Evolutionary conservation across 2,888 invertebrate species (phyloP).

Genomic region (Antheraea assamensis): DNA sequence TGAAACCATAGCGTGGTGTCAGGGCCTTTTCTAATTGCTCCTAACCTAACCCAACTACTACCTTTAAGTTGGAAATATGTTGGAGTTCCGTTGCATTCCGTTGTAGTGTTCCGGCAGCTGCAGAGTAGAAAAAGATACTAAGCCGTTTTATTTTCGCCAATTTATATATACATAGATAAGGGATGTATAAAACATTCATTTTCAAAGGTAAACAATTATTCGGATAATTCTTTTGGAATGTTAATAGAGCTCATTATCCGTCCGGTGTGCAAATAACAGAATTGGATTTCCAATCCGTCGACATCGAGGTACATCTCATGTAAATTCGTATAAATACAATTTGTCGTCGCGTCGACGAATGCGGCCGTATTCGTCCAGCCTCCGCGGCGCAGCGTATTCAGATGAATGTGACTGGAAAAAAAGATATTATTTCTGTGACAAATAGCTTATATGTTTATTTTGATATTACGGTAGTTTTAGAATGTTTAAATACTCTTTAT

Average conservation of each 20-base stretch:
- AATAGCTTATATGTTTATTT: not conserved
- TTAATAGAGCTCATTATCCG: not conserved
- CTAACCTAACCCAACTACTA: too few relatives aligned
- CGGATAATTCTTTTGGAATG: not conserved
- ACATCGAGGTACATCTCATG: not conserved
- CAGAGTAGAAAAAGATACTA: too few relatives aligned
- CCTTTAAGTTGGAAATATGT: too few relatives aligned
- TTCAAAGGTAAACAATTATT: not conserved
- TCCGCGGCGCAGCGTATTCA: not conserved
- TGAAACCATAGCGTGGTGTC: too few relatives aligned
- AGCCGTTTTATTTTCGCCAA: not conserved
- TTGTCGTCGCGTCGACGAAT: conserved; percentile 5
- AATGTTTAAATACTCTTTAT: not conserved
- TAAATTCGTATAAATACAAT: conserved; percentile 10
- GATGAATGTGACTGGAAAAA: not conserved
- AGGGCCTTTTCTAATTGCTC: too few relatives aligned
- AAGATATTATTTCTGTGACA: not conserved
- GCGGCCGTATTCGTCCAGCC: not conserved
- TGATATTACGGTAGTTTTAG: not conserved
- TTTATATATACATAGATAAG: not conserved
- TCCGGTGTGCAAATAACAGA: conserved; percentile 1
- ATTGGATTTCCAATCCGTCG: not conserved
- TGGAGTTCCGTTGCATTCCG: too few relatives aligned
- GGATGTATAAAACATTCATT: not conserved
- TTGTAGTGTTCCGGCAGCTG: too few relatives aligned